These are phyloP conservation scores for Scortum barcoo DNA, from an alignment of 2,113 vertebrate species.

Conservation along the genomic window DNA sequence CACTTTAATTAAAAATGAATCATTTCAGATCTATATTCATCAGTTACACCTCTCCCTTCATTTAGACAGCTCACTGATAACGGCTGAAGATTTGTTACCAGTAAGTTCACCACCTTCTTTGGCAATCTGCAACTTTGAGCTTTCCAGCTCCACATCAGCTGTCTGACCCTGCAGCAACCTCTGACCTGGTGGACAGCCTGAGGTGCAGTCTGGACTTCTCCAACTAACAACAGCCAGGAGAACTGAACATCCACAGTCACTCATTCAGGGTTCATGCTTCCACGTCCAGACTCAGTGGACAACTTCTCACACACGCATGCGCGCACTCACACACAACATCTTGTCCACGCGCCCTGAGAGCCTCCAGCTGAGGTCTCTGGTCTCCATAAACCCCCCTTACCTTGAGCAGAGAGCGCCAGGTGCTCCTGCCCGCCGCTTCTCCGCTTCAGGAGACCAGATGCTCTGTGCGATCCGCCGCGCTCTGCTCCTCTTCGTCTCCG, in stretches of 20 bases:
- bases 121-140: not conserved
- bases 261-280: not conserved
- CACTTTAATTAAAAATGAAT: not conserved
- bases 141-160: not conserved
- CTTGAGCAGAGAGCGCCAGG: conserved; percentile 23
- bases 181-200: not conserved
- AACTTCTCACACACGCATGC: conserved; percentile 36
- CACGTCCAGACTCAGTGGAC: not conserved
- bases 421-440: conserved; percentile 25
- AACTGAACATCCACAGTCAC: not conserved
- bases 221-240: conserved; percentile 42
- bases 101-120: not conserved
- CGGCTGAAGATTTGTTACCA: conserved; percentile 8
- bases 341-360: conserved; percentile 1
- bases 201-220: not conserved
- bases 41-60: not conserved
- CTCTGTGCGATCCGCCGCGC: conserved; percentile 27
- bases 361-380: not conserved
- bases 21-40: not conserved
- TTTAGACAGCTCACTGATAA: not conserved
- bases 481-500: conserved; percentile 16
- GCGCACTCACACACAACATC: not conserved
- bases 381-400: conserved; percentile 55
- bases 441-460: conserved; percentile 42
- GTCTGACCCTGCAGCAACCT: not conserved